Evolutionary conservation across 2,888 invertebrate genomes (phyloP).

Genomic region (Eustalomyia histrio): DNA sequence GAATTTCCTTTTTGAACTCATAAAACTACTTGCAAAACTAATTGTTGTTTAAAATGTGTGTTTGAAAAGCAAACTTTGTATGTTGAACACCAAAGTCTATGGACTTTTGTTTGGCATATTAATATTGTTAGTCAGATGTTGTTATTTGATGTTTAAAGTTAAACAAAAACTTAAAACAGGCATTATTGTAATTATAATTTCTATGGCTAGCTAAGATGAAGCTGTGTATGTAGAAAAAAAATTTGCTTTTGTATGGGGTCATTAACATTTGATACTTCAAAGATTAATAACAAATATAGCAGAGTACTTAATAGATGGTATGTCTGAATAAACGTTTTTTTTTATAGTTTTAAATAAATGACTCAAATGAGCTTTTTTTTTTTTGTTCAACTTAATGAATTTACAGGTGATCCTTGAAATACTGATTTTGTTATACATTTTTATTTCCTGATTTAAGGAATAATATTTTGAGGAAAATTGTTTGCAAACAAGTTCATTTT

Average conservation of each 20-base stretch:
- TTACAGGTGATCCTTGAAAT: background rate
- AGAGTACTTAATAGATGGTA: background rate
- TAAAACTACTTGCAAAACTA: slow-evolving; percentile 39
- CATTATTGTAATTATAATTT: background rate
- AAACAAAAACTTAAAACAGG: background rate
- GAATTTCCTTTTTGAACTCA: slow-evolving; percentile 43
- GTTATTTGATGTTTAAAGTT: slow-evolving; percentile 2
- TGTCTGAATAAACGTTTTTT: background rate
- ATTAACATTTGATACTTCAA: slow-evolving; percentile 39
- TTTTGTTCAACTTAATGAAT: background rate
- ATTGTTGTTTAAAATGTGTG: slow-evolving; percentile 16
- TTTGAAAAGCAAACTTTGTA: slow-evolving; percentile 25
- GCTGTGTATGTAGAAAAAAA: slow-evolving; percentile 1
- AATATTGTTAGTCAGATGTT: slow-evolving; percentile 2
- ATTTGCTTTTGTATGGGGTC: slow-evolving; percentile 18
- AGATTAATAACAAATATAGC: slow-evolving; percentile 15
- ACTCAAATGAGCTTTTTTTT: too few relatives aligned
- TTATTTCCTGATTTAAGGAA: too few relatives aligned
- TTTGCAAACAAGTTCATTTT: too few relatives aligned
- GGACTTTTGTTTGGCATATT: too few relatives aligned
- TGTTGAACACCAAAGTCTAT: background rate
- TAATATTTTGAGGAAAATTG: too few relatives aligned
- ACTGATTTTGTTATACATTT: too few relatives aligned
- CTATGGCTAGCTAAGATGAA: background rate
- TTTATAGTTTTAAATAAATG: background rate